Base-by-base conservation (phyloP, 2,113 vertebrate species). In the Lucifuga dentata region DNA sequence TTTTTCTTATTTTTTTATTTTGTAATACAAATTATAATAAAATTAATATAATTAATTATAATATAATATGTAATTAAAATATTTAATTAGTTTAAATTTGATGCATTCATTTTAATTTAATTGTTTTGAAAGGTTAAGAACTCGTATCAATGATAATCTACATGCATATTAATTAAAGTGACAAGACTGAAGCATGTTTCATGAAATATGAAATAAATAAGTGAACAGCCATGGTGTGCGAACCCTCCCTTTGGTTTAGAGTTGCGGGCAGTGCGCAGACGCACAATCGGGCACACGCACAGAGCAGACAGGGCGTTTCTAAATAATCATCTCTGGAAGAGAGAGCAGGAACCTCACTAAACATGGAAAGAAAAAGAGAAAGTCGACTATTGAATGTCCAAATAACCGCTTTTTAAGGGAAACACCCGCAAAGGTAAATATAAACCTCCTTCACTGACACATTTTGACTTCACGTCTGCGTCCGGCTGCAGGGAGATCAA, bases 231-330 rank as follows among this genome's bases (percentile, higher is more conserved):
- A 29, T 3, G 7, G 26, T 5, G 26, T 29, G 7, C 3, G 7
- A 29, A 3, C 24, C 50, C 39, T 35, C 40, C 53, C 21, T 16
- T 5, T 12, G 32, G 1, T 56, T 65, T 19, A 6, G 21, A 5
- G 8, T 10, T 13, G 35, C 10, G 20, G 17, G 26, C 36, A 62
- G 3, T 73, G 80, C 86, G 82, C 80, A 85, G 23, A 1, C 83
- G 75, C 77, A 69, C 4, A 39, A 24, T 1, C 23, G 51, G 23
- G 13, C 15, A 2, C 51, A 38, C 24, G 16, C 52, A 45, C 21
- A n/a, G 68, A 7, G 41, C 35, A 11, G 26, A 64, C 60, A 76
- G 83, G 83, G 84, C 77, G 84, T 81, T 77, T 68, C 69, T 75
- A 11, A 48, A 56, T 16, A 16, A 46, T 17, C 44, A 16, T 23